Percentiles rank a stretch among this genome's conserved stretches.
Conservation (phyloP, 2,888 invertebrate genomes). For the Lithodes maja region DNA sequence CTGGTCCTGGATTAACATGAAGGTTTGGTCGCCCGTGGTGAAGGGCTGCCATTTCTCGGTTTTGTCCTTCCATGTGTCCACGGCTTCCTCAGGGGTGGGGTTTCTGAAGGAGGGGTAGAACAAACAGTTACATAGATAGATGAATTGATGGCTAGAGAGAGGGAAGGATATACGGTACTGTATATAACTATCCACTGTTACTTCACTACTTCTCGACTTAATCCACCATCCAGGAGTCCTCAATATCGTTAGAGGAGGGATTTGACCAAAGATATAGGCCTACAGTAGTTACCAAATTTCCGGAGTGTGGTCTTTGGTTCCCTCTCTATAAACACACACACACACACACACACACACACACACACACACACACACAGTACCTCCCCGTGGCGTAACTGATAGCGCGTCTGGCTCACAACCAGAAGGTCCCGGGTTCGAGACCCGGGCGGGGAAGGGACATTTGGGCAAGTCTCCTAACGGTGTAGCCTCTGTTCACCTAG, state of each 20-base stretch:
- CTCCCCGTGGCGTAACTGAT: no score
- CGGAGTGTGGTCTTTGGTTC: no score
- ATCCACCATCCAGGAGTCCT: not conserved
- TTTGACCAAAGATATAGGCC: not conserved
- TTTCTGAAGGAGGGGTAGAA: slow-evolving; percentile 23
- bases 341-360: not conserved
- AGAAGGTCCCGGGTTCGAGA: no score
- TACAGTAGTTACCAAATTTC: no score
- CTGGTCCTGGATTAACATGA: slow-evolving; percentile 48
- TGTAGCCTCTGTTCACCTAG: no score
- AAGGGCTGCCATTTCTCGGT: slow-evolving; percentile 35
- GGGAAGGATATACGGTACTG: not conserved
- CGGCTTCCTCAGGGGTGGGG: slow-evolving; percentile 43
- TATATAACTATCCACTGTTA: no score
- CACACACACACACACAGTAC: slow-evolving; percentile 11
- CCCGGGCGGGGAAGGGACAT: no score
- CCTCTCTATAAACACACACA: no score
- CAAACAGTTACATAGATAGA: not conserved
- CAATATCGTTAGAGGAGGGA: not conserved
- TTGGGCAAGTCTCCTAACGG: no score
- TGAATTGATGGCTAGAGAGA: not conserved
- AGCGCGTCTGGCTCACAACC: no score
- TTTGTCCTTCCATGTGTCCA: slow-evolving; percentile 15
- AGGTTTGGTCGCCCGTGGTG: not conserved
- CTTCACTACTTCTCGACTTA: not conserved